Conservation (phyloP, 2,113 vertebrate genomes). For the Isichthys henryi region DNA sequence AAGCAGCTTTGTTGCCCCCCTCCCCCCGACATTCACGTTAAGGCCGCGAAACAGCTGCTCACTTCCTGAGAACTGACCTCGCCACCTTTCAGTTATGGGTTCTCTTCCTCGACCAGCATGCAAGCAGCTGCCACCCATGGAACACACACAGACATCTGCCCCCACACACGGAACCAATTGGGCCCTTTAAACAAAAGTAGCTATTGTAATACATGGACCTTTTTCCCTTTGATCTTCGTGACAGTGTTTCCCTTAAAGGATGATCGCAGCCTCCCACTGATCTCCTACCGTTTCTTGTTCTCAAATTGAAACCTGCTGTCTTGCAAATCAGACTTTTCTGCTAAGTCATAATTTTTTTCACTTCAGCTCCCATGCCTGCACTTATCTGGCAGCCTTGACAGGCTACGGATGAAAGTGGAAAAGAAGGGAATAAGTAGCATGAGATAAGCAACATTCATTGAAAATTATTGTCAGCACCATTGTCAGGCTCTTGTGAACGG, state of each 20-base stretch:
- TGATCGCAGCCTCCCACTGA: neutral
- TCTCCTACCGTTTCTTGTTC: neutral
- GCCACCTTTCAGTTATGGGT: neutral
- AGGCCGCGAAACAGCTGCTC: neutral
- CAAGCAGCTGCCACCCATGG: neutral
- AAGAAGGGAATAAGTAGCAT: neutral
- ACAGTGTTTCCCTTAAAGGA: neutral
- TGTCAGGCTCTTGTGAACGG: neutral
- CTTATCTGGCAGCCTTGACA: neutral
- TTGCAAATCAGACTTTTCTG: neutral
- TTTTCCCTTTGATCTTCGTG: neutral
- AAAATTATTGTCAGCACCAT: neutral
- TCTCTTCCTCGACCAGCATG: neutral
- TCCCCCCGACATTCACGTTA: neutral
- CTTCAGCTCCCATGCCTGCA: neutral
- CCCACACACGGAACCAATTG: neutral
- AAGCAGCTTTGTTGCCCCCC: neutral
- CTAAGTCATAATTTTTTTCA: neutral
- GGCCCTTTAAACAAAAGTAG: neutral
- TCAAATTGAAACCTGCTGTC: slow-evolving; percentile 2
- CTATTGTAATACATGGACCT: neutral
- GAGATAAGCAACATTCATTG: neutral
- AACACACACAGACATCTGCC: neutral
- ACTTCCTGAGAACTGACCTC: neutral
- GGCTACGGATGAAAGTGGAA: neutral